phyloP scores from a whole-genome alignment of 2,888 invertebrate genomes.

The Athrips mouffetella region DNA sequence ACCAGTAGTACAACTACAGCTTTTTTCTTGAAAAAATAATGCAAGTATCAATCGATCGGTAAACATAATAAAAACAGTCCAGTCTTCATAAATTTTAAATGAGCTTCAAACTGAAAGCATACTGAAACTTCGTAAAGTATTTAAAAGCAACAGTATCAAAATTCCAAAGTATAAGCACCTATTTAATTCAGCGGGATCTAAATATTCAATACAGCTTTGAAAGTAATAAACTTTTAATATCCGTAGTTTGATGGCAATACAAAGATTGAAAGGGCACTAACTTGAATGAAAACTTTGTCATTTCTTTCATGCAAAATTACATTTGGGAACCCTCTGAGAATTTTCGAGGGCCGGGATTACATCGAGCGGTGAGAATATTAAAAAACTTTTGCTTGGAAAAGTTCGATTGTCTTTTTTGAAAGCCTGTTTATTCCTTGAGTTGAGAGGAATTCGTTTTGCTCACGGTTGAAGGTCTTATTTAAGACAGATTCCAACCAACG shows the following conservation, averaged over 20 bases:
- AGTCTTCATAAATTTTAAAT: conserved; percentile 1
- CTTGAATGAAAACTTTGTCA: conserved; percentile 59
- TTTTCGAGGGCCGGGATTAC: conserved; percentile 65
- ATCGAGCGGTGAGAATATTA: conserved; percentile 73
- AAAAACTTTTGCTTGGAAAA: conserved; percentile 69
- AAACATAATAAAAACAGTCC: neutral
- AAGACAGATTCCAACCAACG: neutral
- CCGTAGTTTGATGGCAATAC: conserved; percentile 23
- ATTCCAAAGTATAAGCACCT: conserved; percentile 5
- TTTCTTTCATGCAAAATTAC: conserved; percentile 74
- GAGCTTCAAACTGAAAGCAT: conserved; percentile 4
- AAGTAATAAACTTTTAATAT: conserved; percentile 14
- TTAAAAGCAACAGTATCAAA: conserved; percentile 5
- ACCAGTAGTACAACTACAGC: too few relatives aligned
- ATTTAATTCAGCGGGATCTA: conserved; percentile 1
- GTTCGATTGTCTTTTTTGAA: conserved; percentile 74
- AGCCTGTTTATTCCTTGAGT: conserved; percentile 51
- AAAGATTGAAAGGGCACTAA: conserved; percentile 55
- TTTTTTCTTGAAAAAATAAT: too few relatives aligned
- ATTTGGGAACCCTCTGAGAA: conserved; percentile 57
- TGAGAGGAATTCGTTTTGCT: conserved; percentile 16
- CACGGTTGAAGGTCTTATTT: neutral
- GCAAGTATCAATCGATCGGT: neutral
- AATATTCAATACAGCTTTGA: conserved; percentile 1
- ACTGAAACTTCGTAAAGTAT: conserved; percentile 4